These are phyloP conservation scores for Neopipo cinnamomea DNA, from an alignment of 2,113 vertebrate species.

Conservation along the genomic window DNA sequence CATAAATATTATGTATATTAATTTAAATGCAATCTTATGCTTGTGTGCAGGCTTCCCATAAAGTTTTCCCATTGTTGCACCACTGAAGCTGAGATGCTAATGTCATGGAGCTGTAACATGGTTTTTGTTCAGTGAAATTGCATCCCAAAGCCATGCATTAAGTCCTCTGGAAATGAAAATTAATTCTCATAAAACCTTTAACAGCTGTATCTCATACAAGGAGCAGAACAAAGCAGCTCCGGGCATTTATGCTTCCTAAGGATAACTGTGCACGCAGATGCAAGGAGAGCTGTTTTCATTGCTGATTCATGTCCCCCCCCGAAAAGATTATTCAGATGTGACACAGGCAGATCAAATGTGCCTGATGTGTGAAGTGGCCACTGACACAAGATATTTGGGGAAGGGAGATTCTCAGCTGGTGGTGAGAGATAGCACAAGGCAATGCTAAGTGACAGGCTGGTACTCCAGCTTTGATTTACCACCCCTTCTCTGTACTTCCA, in stretches of 20 bases:
- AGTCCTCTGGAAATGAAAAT: not conserved
- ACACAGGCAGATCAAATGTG: not conserved
- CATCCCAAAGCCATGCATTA: not conserved
- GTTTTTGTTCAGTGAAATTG: not conserved
- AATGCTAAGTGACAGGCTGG: not conserved
- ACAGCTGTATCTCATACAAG: not conserved
- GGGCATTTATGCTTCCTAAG: not conserved
- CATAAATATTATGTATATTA: not conserved
- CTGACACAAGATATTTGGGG: not conserved
- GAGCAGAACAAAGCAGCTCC: not conserved
- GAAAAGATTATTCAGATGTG: not conserved
- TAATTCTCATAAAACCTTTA: not conserved
- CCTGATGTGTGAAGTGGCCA: not conserved
- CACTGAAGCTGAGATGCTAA: not conserved
- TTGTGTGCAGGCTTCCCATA: not conserved
- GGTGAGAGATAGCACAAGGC: not conserved
- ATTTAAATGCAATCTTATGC: not conserved
- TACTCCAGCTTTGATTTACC: not conserved
- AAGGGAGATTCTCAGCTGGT: not conserved
- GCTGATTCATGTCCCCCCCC: not conserved
- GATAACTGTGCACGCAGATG: not conserved
- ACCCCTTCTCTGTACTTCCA: not conserved
- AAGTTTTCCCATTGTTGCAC: not conserved
- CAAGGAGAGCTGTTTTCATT: not conserved
- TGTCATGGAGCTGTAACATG: not conserved